Conservation (phyloP, 2,113 vertebrate species). For the Nothocercus nigrocapillus region DNA sequence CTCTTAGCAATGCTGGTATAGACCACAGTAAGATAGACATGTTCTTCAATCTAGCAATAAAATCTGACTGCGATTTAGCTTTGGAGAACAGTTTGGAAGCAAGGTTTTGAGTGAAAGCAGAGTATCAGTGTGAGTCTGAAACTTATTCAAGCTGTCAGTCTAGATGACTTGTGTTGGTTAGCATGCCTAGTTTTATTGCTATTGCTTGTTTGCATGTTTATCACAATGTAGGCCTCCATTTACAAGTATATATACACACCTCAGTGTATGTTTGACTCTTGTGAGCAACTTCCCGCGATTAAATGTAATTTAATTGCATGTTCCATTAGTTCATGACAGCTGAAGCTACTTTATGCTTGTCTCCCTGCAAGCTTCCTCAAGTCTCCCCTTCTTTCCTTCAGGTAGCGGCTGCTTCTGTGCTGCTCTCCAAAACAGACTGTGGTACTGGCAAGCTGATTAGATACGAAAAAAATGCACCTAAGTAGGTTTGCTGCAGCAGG, state of each 20-base stretch:
- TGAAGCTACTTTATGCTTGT: not conserved
- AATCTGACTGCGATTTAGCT: not conserved
- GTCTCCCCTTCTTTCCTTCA: conserved; percentile 8
- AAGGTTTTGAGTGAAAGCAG: conserved; percentile 62
- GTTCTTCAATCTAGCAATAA: not conserved
- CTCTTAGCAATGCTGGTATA: not conserved
- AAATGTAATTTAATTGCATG: not conserved
- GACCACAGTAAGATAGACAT: not conserved
- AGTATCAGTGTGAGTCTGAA: conserved; percentile 70
- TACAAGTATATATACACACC: not conserved
- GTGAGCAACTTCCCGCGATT: not conserved
- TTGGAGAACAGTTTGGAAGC: conserved; percentile 36
- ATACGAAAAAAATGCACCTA: conserved; percentile 28
- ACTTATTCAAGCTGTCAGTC: conserved; percentile 72
- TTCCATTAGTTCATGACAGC: not conserved
- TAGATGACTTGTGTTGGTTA: conserved; percentile 60
- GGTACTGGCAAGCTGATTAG: conserved; percentile 28
- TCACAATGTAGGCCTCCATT: not conserved
- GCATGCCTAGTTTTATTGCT: conserved; percentile 18
- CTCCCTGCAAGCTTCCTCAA: not conserved
- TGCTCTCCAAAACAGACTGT: not conserved
- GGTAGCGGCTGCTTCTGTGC: not conserved
- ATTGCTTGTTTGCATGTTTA: conserved; percentile 28
- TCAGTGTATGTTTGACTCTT: not conserved
- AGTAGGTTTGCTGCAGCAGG: not conserved